Base-by-base conservation (phyloP, 2,797 vertebrate species). In the Psittacula derbiana region DNA sequence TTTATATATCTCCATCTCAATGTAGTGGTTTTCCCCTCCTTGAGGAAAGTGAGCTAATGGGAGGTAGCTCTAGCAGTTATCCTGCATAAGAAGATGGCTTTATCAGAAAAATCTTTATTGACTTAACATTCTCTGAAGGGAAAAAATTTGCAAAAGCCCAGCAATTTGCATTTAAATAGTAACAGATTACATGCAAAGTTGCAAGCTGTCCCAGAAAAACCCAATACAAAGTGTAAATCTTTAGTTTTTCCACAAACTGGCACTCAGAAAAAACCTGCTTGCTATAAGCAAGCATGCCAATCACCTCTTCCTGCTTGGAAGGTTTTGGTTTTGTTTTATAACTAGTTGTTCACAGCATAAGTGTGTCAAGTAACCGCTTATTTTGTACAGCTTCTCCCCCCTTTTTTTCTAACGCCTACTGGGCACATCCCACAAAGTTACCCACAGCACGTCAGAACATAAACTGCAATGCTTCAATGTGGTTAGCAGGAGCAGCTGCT, bases 131-230 rank as follows among this genome's bases (percentile, higher is more conserved):
- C 71, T 82, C 49, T 67, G 60, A 81, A 86, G 57, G 18, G 87
- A 81, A 18, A 94, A 79, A 92, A 88, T 43, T 67, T 11, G 16
- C 47, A 88, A 70, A 88, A 93, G 44, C 61, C 74, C 57, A 72
- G 30, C 60, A 81, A 73, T 86, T 91, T 93, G 66, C 72, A 88
- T 88, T 96, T 93, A 60, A 92, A 88, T 76, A 88, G 62, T 36
- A 93, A 87, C 38, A 85, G 75, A 84, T 88, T 84, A 95, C 40
- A 91, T 2, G 27, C 31, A 62, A 84, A 93, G 50, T 76, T 88
- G 71, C 44, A 84, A 38, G 5, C 47, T 73, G 25, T 80, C 65
- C 71, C 84, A 75, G 43, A 65, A 87, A 93, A 91, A 69, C 31
- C 75, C 53, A 80, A 91, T 36, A 85, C 31, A 47, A 90, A 70